Evolutionary conservation across 2,113 vertebrate genomes (phyloP).

Genomic region (Aldabrachelys gigantea): DNA sequence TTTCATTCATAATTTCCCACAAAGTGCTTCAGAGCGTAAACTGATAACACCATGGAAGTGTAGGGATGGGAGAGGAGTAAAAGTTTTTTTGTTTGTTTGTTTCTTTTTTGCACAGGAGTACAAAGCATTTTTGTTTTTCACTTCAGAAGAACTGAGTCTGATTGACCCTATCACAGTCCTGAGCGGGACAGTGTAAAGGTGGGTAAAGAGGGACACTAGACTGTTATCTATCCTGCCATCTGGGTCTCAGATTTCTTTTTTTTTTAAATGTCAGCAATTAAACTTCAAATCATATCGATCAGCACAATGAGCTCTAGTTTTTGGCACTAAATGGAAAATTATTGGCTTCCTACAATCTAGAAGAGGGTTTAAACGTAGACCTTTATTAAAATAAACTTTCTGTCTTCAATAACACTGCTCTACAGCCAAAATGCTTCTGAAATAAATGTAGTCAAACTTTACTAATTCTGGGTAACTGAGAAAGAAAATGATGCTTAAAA

Average conservation of each 20-base stretch:
- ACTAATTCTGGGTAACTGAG: too few relatives aligned
- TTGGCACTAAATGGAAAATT: neutral
- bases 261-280: neutral
- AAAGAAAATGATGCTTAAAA: too few relatives aligned
- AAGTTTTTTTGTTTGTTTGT: neutral
- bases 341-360: neutral
- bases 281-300: neutral
- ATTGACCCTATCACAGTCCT: neutral
- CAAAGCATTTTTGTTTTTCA: neutral
- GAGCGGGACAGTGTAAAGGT: neutral
- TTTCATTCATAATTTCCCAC: conserved; percentile 74
- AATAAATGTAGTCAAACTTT: neutral
- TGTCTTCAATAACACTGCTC: neutral
- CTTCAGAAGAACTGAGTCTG: neutral
- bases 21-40: conserved; percentile 57
- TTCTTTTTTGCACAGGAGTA: conserved; percentile 7
- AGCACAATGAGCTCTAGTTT: neutral
- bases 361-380: neutral
- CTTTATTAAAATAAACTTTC: neutral
- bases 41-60: conserved; percentile 4
- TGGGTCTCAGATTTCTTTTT: rapidly evolving
- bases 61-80: neutral
- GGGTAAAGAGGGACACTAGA: neutral
- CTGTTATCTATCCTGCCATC: neutral
- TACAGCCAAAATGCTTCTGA: too few relatives aligned